Evolutionary conservation across 2,113 vertebrate genomes (phyloP).

Genomic region (Pseudolaguvia tuberculata): DNA sequence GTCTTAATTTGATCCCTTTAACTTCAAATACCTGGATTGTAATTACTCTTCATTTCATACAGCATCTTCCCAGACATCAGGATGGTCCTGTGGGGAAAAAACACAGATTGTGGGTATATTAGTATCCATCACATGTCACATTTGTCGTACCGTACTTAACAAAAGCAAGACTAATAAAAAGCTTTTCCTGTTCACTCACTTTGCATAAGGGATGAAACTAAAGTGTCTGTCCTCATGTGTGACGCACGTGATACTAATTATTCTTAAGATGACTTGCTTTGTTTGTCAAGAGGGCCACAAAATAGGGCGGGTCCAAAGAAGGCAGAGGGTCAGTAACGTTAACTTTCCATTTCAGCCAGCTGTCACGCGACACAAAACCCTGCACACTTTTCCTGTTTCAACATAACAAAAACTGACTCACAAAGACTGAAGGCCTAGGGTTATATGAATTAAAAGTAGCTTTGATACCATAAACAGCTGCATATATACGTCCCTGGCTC

Average conservation of each 20-base stretch:
- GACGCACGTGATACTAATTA: slow-evolving; percentile 27
- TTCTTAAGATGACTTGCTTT: slow-evolving; percentile 17
- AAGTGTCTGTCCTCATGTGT: slow-evolving; percentile 26
- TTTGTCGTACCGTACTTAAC: background rate
- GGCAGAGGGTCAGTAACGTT: slow-evolving; percentile 37
- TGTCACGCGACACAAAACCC: slow-evolving; percentile 23
- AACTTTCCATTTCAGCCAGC: slow-evolving; percentile 37
- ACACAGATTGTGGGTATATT: background rate
- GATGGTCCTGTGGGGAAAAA: background rate
- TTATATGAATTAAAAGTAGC: background rate
- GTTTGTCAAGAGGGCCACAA: slow-evolving; percentile 33
- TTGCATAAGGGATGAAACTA: background rate
- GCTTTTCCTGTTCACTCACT: background rate
- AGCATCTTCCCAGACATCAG: background rate
- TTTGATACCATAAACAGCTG: background rate
- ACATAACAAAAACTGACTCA: background rate
- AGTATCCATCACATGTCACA: background rate
- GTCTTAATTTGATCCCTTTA: background rate
- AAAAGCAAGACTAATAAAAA: background rate
- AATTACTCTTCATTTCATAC: slow-evolving; percentile 7
- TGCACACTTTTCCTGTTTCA: slow-evolving; percentile 4
- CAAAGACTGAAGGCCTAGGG: background rate
- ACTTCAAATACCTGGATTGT: background rate
- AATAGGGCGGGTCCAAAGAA: slow-evolving; percentile 1
- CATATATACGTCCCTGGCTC: background rate